These are phyloP conservation scores for Odontesthes bonariensis DNA, from an alignment of 2,113 vertebrate species.

Conservation along the genomic window DNA sequence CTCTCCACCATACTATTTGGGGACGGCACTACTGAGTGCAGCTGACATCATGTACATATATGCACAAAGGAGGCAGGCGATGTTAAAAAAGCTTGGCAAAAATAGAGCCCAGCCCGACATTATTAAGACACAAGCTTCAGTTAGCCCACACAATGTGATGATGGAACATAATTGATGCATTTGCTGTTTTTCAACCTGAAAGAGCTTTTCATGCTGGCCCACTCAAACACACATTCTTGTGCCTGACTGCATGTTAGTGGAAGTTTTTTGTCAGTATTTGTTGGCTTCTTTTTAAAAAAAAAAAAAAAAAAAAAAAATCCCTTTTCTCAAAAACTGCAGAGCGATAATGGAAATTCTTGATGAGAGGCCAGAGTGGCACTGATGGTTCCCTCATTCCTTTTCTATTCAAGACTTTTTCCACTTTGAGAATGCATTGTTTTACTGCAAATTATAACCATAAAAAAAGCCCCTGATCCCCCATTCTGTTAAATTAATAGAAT, in stretches of 20 bases:
- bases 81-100: slow-evolving; percentile 48
- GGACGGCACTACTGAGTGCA: slow-evolving; percentile 68
- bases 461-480: slow-evolving; percentile 91
- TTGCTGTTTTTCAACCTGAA: slow-evolving; percentile 52
- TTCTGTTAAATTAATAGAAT: slow-evolving; percentile 99
- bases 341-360: slow-evolving; percentile 62
- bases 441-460: slow-evolving; percentile 99
- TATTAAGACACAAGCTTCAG: slow-evolving; percentile 82
- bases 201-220: slow-evolving; percentile 56
- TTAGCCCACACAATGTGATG: slow-evolving; percentile 77
- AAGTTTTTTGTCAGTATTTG: slow-evolving; percentile 43
- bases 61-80: slow-evolving; percentile 68
- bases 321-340: slow-evolving; percentile 53
- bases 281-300: slow-evolving; percentile 36
- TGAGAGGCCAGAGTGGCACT: slow-evolving; percentile 68
- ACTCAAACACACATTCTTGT: slow-evolving; percentile 40
- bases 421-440: slow-evolving; percentile 92
- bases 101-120: slow-evolving; percentile 55
- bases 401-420: slow-evolving; percentile 34
- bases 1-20: slow-evolving; percentile 62
- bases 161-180: slow-evolving; percentile 62
- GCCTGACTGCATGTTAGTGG: slow-evolving; percentile 35
- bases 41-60: slow-evolving; percentile 68
- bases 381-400: slow-evolving; percentile 58
- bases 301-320: neutral